Percentiles rank a stretch among this genome's conserved stretches.
phyloP scores from a whole-genome alignment of 2,888 invertebrate species.

The Mantis religiosa region DNA sequence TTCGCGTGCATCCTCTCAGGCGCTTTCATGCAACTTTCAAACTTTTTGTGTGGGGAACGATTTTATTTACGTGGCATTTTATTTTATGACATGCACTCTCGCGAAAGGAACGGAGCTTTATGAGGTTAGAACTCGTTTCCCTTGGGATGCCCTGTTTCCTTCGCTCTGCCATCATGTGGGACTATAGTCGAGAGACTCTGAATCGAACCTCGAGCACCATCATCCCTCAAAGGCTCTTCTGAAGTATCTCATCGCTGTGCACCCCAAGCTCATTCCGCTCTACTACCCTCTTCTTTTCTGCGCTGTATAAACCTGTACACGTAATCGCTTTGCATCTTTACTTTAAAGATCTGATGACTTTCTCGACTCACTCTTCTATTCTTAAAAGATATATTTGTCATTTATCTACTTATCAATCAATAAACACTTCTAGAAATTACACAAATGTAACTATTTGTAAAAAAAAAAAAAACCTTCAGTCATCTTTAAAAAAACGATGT shows the following conservation, averaged over 20 bases:
- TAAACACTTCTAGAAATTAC: too few species aligned
- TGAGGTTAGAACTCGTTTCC: background rate
- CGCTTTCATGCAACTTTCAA: background rate
- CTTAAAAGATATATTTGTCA: too few species aligned
- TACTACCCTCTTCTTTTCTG: too few species aligned
- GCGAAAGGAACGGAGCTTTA: background rate
- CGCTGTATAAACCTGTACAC: too few species aligned
- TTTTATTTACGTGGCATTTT: background rate
- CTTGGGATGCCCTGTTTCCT: background rate
- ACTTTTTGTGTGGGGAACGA: background rate
- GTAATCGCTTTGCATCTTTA: too few species aligned
- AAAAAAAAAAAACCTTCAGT: too few species aligned
- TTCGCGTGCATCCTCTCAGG: background rate
- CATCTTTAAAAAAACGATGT: too few species aligned
- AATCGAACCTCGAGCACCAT: background rate
- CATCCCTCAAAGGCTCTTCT: background rate
- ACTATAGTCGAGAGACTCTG: background rate
- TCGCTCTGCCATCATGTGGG: background rate
- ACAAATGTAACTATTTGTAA: too few species aligned
- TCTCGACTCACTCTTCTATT: too few species aligned
- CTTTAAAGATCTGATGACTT: too few species aligned
- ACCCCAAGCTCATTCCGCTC: background rate
- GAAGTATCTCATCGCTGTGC: background rate
- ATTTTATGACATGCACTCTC: background rate
- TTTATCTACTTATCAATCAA: too few species aligned